Evolutionary conservation across 2,113 vertebrate species (phyloP), one percentile per base, ranked within the genome.

Genomic region (Crocuta crocuta): DNA sequence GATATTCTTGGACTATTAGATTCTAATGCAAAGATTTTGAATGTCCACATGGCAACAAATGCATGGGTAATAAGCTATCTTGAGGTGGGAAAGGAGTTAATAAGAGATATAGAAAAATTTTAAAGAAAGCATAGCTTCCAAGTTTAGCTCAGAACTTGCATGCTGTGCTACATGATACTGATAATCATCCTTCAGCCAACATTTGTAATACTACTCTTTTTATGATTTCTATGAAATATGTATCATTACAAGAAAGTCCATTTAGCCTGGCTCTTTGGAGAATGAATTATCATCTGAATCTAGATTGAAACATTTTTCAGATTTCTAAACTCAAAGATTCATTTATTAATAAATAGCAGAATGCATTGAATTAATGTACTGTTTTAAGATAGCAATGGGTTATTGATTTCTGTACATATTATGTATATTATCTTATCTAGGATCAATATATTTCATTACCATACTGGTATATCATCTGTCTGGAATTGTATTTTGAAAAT

Each of bases 381-480:
- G 7, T 84, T 91, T 97, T 96, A 84, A 55, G 12, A 71, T 93
- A 35, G 48, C 10, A 10, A 43, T 92, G 50, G 55, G 31, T 55
- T 97, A 94, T 97, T 97, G 94, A 97, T 97, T 97, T 90, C 24
- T 97, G 5, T 10, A 96, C 78, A 90, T 92, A 85, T 81, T 84
- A 74, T 85, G 4, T 91, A n/a, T 93, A 87, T 81, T 79, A 95
- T 89, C 9, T 93, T 79, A 95, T 89, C 10, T 94, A 71, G n/a
- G 61, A 96, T 92, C 96, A 92, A 90, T 96, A 43, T 89, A 82
- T 95, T 88, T 97, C 81, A 88, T 95, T 93, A 89, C 7, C 33
- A 80, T 93, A 81, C 66, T 89, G 28, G 55, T 71, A 10, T 85
- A 66, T 89, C 53, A 63, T 91, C 26, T 81, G 33, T 63, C 70